phyloP scores from a whole-genome alignment of 2,113 vertebrate genomes.

The Pterocles burchelli region DNA sequence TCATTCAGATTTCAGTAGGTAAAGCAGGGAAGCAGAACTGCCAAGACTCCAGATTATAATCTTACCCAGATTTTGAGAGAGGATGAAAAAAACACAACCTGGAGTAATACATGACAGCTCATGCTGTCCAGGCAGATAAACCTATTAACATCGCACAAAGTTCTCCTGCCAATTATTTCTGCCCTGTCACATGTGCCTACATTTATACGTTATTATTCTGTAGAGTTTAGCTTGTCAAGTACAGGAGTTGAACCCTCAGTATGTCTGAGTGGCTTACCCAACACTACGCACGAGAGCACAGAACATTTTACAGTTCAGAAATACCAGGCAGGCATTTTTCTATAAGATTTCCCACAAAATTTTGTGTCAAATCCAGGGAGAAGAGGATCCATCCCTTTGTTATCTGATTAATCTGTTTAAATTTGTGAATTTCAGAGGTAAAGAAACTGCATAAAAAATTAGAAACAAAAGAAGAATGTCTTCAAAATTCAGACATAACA shows the following conservation, averaged over 20 bases:
- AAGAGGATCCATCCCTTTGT: neutral
- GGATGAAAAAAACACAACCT: neutral
- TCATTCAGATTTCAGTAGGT: neutral
- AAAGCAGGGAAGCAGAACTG: neutral
- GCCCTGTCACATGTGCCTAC: neutral
- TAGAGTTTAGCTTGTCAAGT: accelerated
- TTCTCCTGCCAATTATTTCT: neutral
- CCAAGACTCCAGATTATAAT: neutral
- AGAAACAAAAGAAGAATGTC: neutral
- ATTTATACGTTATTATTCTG: neutral
- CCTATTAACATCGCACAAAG: neutral
- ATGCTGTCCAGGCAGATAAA: neutral
- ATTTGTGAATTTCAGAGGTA: neutral
- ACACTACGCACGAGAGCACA: accelerated
- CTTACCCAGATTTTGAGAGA: neutral
- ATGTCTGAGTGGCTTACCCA: neutral
- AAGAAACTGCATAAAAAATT: neutral
- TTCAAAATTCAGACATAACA: neutral
- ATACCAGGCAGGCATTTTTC: neutral
- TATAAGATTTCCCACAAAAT: neutral
- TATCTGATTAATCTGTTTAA: neutral
- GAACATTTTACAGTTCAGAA: neutral
- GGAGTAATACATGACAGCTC: neutral
- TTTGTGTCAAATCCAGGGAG: neutral
- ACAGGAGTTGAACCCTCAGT: neutral